A percentile compares a stretch with the other conserved stretches of the same genome.
phyloP scores from a whole-genome alignment of 2,888 invertebrate genomes.

The Drosophila limbata region DNA sequence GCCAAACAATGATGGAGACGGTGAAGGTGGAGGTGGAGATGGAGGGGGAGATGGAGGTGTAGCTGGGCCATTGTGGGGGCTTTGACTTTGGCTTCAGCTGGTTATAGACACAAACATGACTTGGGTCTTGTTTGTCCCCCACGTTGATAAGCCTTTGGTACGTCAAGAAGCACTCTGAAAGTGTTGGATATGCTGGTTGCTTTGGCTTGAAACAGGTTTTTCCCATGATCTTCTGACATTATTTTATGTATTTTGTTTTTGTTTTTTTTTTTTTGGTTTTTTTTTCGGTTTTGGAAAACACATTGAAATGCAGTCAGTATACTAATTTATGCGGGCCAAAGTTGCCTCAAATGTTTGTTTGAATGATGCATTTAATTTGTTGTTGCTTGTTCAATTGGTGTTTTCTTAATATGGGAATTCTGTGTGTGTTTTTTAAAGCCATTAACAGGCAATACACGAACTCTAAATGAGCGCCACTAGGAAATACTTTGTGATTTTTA shows the following conservation, averaged over 20 bases:
- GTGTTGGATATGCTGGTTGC: slow-evolving; percentile 74
- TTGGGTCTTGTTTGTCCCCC: slow-evolving; percentile 58
- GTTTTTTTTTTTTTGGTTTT: slow-evolving; percentile 13
- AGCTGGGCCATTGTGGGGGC: slow-evolving; percentile 51
- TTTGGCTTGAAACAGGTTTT: slow-evolving; percentile 33
- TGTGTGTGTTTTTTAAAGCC: neutral
- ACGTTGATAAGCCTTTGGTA: slow-evolving; percentile 74
- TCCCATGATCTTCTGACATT: slow-evolving; percentile 36
- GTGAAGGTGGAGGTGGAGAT: slow-evolving; percentile 19
- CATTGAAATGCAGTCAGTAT: slow-evolving; percentile 55
- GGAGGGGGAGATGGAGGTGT: slow-evolving; percentile 11
- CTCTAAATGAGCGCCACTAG: slow-evolving; percentile 34
- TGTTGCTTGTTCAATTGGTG: slow-evolving; percentile 32
- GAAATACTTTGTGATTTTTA: slow-evolving; percentile 4
- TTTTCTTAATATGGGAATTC: slow-evolving; percentile 45
- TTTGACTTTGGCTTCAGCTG: slow-evolving; percentile 43
- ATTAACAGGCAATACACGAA: slow-evolving; percentile 54
- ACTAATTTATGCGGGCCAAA: slow-evolving; percentile 78
- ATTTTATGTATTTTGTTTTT: slow-evolving; percentile 6
- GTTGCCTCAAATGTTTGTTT: slow-evolving; percentile 56
- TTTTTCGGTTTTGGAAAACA: slow-evolving; percentile 30
- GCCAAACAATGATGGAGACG: slow-evolving; percentile 30
- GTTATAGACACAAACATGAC: slow-evolving; percentile 42
- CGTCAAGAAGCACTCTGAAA: slow-evolving; percentile 66
- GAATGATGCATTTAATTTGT: slow-evolving; percentile 75